Conservation (phyloP, 1,140 invertebrate species). For the Drosophila bipectinata region DNA sequence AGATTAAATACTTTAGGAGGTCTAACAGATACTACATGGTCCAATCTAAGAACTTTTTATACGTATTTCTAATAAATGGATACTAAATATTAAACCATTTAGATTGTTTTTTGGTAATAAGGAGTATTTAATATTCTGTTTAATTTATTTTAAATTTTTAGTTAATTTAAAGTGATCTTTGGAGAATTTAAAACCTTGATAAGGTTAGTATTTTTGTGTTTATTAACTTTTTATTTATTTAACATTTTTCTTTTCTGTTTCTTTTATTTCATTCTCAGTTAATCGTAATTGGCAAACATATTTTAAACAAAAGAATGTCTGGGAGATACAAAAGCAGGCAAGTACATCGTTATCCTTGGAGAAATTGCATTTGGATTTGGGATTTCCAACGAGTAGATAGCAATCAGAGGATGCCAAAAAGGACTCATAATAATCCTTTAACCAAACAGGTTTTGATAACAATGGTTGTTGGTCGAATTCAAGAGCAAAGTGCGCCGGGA, state of each 20-base stretch:
- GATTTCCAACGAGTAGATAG: constrained; percentile 31
- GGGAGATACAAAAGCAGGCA: constrained; percentile 1
- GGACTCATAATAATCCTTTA: constrained; percentile 60
- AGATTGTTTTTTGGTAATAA: constrained; percentile 5
- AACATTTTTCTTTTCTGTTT: not conserved
- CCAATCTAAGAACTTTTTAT: constrained; percentile 69
- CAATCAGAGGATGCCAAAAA: constrained; percentile 3
- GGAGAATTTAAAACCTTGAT: not conserved
- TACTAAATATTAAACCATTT: constrained; percentile 17
- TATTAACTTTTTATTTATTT: constrained; percentile 14
- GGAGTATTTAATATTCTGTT: not conserved
- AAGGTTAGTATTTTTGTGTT: constrained; percentile 24
- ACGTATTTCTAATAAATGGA: constrained; percentile 62
- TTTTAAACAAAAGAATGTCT: constrained; percentile 27
- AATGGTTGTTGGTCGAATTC: constrained; percentile 21
- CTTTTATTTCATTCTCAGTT: constrained; percentile 19
- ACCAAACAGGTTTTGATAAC: constrained; percentile 60
- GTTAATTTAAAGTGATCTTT: constrained; percentile 6
- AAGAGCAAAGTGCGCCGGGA: constrained; percentile 49
- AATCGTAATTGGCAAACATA: constrained; percentile 13
- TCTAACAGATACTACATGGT: constrained; percentile 14
- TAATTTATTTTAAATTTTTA: not conserved
- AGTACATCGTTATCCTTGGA: constrained; percentile 16
- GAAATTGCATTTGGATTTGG: constrained; percentile 30
- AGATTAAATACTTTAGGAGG: not conserved